Evolutionary conservation across 2,113 vertebrate species (phyloP), one percentile per base, ranked within the genome.

Genomic region (Synchiropus splendidus): DNA sequence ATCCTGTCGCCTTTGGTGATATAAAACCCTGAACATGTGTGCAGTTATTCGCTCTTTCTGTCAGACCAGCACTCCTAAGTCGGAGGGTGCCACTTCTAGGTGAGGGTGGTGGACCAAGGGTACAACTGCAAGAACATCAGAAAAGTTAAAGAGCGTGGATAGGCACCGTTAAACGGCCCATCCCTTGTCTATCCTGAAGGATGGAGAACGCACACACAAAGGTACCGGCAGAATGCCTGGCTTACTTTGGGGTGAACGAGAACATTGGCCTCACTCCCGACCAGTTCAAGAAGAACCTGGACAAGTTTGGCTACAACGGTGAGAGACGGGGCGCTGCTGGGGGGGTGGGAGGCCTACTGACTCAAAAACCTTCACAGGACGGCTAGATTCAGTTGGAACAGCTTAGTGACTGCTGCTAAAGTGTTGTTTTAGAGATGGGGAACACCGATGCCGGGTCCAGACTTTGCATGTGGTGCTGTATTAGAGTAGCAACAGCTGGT

Each of bases 201-300:
- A 93, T 94, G 91, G 90, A 94, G 80, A 87, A 89, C 63, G 50
- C 88, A 56, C 86, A 92, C 75, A 39, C 43, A 18, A 92, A 92
- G 80, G 4, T 0, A 33, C 48, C 77, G 37, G 81, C 81, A 45
- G 91, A 94, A 56, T 89, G 87, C 64, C 54, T 94, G 71, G 33
- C 84, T 55, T 79, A 78, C 83, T 94, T 94, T 56, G 83, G 87
- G 17, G 90, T 92, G 65, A 89, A 70, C 1, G 87, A 92, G 71
- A 58, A 49, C 33, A 64, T 61, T 0, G 91, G 91, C 31, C 86
- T 94, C 43, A 43, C 61, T 34, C 83, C 77, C 0, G 90, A 94
- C 31, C 88, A 90, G 72, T 85, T 91, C 76, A 94, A 92, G 83
- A 88, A 80, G 80, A 84, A 86, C 72, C 66, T 89, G 70, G 88